A percentile compares a stretch with the other conserved stretches of the same genome.
These are phyloP conservation scores for Drosophila nr. fundita DNA, from an alignment of 2,888 invertebrate species.

Conservation along the genomic window DNA sequence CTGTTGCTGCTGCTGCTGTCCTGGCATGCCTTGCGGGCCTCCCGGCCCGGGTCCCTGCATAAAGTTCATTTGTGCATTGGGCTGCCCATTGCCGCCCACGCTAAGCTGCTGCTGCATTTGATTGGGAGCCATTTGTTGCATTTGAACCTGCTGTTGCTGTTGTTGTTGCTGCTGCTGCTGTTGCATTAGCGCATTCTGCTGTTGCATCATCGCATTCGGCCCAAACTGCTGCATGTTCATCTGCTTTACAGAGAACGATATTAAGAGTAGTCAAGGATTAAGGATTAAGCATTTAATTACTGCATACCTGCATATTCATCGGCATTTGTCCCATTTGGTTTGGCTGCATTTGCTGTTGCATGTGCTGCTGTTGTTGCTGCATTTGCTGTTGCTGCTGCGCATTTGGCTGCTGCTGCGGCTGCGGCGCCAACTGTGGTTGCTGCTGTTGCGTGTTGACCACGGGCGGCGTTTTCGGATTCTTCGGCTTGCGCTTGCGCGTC, in stretches of 20 bases:
- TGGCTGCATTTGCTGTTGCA: conserved; percentile 81
- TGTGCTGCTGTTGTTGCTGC: conserved; percentile 85
- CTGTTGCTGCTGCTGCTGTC: conserved; percentile 84
- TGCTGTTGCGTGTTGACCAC: conserved; percentile 82
- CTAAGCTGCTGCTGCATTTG: conserved; percentile 82
- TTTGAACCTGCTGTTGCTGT: conserved; percentile 82
- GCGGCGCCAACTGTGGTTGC: conserved; percentile 81
- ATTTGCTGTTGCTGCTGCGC: conserved; percentile 83
- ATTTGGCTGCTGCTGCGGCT: conserved; percentile 74
- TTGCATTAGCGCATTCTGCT: conserved; percentile 60
- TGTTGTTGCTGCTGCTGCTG: conserved; percentile 85
- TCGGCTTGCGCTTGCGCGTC: conserved; percentile 84
- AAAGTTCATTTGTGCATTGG: conserved; percentile 82
- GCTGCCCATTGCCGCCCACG: conserved; percentile 79
- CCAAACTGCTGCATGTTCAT: conserved; percentile 85
- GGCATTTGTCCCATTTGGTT: conserved; percentile 84
- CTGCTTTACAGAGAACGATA: conserved; percentile 32
- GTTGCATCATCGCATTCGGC: conserved; percentile 76
- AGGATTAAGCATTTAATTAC: not conserved
- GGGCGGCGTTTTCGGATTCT: conserved; percentile 85
- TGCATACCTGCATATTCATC: conserved; percentile 84
- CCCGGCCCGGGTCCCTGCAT: conserved; percentile 78
- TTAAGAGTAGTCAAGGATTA: not conserved
- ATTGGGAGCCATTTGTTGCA: conserved; percentile 79
- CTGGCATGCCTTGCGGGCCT: conserved; percentile 81